Evolutionary conservation across 2,113 vertebrate species (phyloP).

Genomic region (Beaufortia kweichowensis): DNA sequence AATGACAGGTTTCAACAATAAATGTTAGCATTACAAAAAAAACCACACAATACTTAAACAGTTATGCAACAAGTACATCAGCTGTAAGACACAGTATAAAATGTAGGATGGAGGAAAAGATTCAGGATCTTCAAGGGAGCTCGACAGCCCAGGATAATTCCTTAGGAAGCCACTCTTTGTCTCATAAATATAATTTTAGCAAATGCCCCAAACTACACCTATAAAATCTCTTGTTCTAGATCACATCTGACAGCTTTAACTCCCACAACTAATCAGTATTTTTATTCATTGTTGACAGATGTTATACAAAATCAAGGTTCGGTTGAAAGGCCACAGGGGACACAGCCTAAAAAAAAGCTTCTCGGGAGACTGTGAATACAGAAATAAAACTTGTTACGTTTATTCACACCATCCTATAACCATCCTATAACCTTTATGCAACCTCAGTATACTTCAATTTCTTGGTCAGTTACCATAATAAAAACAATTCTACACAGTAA

Average conservation of each 20-base stretch:
- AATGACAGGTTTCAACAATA: constrained; percentile 9
- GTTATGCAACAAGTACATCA: constrained; percentile 2
- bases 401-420: background rate
- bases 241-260: constrained; percentile 19
- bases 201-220: background rate
- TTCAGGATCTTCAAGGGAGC: background rate
- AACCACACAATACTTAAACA: background rate
- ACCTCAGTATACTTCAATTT: too few species aligned
- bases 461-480: background rate
- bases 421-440: too few species aligned
- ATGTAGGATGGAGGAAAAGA: background rate
- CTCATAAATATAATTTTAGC: background rate
- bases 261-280: constrained; percentile 30
- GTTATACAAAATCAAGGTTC: constrained; percentile 37
- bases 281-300: constrained; percentile 36
- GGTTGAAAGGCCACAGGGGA: constrained; percentile 29
- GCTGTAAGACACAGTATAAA: background rate
- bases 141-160: too few species aligned
- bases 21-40: constrained; percentile 19
- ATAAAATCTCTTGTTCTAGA: constrained; percentile 14
- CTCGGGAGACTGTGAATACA: background rate
- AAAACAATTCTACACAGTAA: background rate
- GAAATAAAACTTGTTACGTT: constrained; percentile 8
- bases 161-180: background rate
- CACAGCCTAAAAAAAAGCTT: constrained; percentile 23